Evolutionary conservation across 2,113 vertebrate species (phyloP).

Genomic region (Grallaria varia): DNA sequence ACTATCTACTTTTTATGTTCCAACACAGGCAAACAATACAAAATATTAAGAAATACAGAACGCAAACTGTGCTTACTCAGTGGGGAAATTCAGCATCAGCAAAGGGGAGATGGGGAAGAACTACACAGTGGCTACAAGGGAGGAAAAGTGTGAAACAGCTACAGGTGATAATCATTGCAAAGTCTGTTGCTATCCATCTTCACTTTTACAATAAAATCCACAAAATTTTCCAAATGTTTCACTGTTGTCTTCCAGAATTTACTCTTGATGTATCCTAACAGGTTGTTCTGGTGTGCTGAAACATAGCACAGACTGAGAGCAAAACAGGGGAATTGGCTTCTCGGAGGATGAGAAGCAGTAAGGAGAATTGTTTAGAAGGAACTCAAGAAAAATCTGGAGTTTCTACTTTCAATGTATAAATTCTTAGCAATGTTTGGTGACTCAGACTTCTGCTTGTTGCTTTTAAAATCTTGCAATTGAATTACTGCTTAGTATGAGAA

Average conservation of each 20-base stretch:
- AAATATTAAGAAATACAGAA: neutral
- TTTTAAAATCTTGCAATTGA: neutral
- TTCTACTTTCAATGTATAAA: neutral
- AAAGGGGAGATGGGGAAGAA: neutral
- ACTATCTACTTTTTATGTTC: neutral
- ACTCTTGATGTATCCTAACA: neutral
- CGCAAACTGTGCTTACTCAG: neutral
- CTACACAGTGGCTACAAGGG: neutral
- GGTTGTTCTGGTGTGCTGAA: neutral
- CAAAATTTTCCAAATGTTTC: neutral
- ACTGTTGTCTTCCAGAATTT: neutral
- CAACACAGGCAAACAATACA: neutral
- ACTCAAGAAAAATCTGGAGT: neutral
- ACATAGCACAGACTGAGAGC: neutral
- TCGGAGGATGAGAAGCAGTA: rapidly evolving
- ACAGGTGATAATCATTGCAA: neutral
- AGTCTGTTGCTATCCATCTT: neutral
- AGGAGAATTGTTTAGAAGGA: neutral
- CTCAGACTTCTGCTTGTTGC: neutral
- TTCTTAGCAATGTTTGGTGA: neutral
- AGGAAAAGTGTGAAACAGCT: neutral
- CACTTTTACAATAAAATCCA: neutral
- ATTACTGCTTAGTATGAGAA: neutral
- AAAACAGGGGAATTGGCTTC: neutral
- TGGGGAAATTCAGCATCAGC: neutral